A percentile compares a stretch with the other conserved stretches of the same genome.
Conservation (phyloP, 2,797 vertebrate species). For the Phrynocephalus guinanensis region DNA sequence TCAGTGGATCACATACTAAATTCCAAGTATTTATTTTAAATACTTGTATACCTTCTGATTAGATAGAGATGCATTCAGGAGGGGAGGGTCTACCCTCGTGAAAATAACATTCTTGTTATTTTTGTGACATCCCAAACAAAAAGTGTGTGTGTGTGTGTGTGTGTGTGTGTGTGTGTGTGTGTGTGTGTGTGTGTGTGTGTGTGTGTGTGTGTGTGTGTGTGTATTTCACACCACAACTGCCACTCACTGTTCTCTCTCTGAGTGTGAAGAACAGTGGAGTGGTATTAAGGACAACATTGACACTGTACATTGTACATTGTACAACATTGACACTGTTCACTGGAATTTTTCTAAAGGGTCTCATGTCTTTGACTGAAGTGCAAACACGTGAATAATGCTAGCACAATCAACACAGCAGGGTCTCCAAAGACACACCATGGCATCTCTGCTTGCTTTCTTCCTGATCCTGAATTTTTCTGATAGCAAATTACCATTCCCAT, state of each 20-base stretch:
- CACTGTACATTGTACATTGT: not conserved
- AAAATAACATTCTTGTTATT: not conserved
- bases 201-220: too few species aligned
- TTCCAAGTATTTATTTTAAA: too few species aligned
- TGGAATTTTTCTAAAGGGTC: slow-evolving; percentile 4
- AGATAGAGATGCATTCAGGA: too few species aligned
- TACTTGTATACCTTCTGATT: too few species aligned
- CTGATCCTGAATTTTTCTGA: not conserved
- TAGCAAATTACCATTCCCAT: slow-evolving; percentile 20
- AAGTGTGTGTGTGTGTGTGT: too few species aligned
- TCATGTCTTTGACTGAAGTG: not conserved
- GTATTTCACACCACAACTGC: not conserved
- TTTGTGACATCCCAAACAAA: slow-evolving; percentile 39
- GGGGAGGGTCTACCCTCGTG: too few species aligned
- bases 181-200: too few species aligned
- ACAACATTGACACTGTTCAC: not conserved
- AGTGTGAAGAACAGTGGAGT: not conserved
- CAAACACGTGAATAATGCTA: not conserved
- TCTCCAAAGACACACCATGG: slow-evolving; percentile 45
- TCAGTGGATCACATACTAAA: too few species aligned
- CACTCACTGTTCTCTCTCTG: not conserved
- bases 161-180: too few species aligned
- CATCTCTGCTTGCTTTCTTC: slow-evolving; percentile 55
- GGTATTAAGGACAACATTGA: not conserved
- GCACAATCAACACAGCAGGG: not conserved